phyloP scores from a whole-genome alignment of 2,888 invertebrate species.

The Prostheceraeus crozeri region DNA sequence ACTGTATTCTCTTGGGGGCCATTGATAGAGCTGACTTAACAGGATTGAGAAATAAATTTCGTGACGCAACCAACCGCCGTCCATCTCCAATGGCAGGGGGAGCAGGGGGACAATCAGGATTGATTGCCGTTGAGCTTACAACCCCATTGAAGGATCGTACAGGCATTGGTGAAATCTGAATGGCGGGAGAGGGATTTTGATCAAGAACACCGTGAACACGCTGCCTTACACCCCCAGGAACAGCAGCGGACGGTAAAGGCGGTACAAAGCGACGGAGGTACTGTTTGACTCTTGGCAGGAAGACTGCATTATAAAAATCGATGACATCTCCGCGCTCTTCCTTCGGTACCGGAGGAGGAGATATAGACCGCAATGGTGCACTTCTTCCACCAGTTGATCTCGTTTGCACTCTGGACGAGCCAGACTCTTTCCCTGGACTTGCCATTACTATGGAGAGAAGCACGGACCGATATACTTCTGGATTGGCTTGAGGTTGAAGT shows the following conservation, averaged over 20 bases:
- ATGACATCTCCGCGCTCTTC: conserved; percentile 78
- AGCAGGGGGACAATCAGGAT: background rate
- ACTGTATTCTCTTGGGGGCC: conserved; percentile 27
- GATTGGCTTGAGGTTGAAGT: conserved; percentile 28
- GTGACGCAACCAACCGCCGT: conserved; percentile 12
- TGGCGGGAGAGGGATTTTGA: no score
- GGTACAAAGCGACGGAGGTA: background rate
- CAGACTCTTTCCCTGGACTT: conserved; percentile 3
- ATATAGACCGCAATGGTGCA: background rate
- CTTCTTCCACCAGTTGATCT: background rate
- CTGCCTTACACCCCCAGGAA: background rate
- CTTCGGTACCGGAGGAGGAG: no score
- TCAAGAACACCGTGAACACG: background rate
- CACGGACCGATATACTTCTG: conserved; percentile 31
- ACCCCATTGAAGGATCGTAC: background rate
- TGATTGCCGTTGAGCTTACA: background rate
- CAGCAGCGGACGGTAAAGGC: background rate
- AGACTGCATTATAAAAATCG: conserved; percentile 73
- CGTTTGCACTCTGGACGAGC: conserved; percentile 3
- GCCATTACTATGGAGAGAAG: conserved; percentile 12
- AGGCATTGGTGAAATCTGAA: no score
- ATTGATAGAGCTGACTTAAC: conserved; percentile 16
- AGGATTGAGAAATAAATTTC: conserved; percentile 34
- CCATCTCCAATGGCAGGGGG: no score
- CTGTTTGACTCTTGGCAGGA: conserved; percentile 24